Evolutionary conservation across 2,888 invertebrate species (phyloP), one percentile per base, ranked within the genome.

Genomic region (Eristalis intricaria): DNA sequence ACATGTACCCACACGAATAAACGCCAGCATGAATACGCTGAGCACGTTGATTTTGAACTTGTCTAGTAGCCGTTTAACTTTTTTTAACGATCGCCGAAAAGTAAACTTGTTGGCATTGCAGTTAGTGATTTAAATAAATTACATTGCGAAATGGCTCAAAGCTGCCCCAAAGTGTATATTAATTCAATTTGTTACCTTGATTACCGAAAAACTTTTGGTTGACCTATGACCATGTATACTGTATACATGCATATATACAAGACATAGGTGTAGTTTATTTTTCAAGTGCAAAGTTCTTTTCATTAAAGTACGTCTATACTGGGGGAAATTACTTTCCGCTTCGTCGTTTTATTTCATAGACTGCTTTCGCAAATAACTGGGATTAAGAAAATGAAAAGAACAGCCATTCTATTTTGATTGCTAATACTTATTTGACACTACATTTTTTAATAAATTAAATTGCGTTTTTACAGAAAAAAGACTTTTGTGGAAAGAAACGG

Each of bases 111-210:
- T 32, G 29, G 32, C 29, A 63, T 63, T 19, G 23, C n/a, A 63
- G 10, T 29, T 29, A n/a, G 7, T 29, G 63, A 63, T 63, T 63
- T n/a, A 63, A 63, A 63, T 63, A 19, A 63, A 29, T 2, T 63
- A 32, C 26, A 19, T 63, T 63, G 63, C 63, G 32, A 29, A 63
- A 63, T 29, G n/a, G n/a, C n/a, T n/a, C n/a, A n/a, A n/a, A 32
- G 4, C 26, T 61, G 43, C 61, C 43, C 29, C 68, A 43, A 43
- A 68, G 60, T 76, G 19, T 43, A 4, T n/a, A 68, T 58, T 76
- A 40, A 60, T 60, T 68, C 43, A 74, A 74, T 56, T 63, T 64
- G 63, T 74, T 64, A 50, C 71, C 63, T 73, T 73, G 35, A 38
- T 63, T 50, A 50, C 32, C 11, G 23, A 74, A 74, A 58, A 50